These are phyloP conservation scores for Babylonia areolata DNA, from an alignment of 1,140 invertebrate genomes.

Conservation along the genomic window DNA sequence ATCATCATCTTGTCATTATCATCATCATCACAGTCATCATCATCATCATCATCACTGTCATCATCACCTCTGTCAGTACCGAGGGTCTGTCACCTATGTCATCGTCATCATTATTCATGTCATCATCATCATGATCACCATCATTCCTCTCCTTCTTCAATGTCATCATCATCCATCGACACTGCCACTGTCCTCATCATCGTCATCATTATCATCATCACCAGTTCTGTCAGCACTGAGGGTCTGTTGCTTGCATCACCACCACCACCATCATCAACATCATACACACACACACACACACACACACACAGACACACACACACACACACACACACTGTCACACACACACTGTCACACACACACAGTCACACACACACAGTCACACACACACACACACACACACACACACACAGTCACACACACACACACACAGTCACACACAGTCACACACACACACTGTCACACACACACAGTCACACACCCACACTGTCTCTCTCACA, in stretches of 20 bases:
- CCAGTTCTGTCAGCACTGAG: too few relatives aligned
- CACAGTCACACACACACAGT: too few relatives aligned
- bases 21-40: too few relatives aligned
- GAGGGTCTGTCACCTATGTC: conserved; percentile 68
- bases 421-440: neutral
- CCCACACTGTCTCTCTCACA: neutral
- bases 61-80: conserved; percentile 77
- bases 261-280: neutral
- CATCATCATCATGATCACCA: neutral
- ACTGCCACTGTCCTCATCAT: neutral
- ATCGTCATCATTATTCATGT: neutral
- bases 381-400: too few relatives aligned
- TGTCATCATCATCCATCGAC: neutral
- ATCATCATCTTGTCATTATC: too few relatives aligned
- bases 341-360: too few relatives aligned
- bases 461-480: neutral
- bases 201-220: too few relatives aligned
- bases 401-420: neutral
- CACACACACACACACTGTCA: too few relatives aligned
- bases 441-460: neutral
- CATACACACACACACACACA: too few relatives aligned
- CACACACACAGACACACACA: too few relatives aligned
- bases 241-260: too few relatives aligned
- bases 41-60: too few relatives aligned
- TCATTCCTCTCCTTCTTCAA: neutral